A percentile compares a stretch with the other conserved stretches of the same genome.
Evolutionary conservation across 2,888 invertebrate species (phyloP).

Genomic region (Rhabditophanes sp.): DNA sequence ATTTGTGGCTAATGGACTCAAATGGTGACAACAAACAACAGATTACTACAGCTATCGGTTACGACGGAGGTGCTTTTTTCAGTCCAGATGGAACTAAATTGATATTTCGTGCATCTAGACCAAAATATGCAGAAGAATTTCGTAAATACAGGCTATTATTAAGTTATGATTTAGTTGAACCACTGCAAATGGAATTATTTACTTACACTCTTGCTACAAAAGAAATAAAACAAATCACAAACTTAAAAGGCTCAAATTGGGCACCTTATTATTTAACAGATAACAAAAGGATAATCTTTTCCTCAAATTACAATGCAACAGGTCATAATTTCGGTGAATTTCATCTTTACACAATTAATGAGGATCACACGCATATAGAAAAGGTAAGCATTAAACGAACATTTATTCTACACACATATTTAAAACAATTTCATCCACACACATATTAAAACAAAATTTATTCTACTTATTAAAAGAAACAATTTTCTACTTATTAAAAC

Average conservation of each 20-base stretch:
- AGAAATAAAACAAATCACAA: conserved; percentile 26
- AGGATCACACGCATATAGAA: conserved; percentile 28
- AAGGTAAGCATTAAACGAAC: no score
- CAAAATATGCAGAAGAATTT: conserved; percentile 22
- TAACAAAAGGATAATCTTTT: conserved; percentile 23
- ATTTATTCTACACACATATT: no score
- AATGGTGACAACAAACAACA: conserved; percentile 25
- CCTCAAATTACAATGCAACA: conserved; percentile 12
- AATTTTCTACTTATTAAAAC: no score
- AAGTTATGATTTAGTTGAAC: conserved; percentile 19
- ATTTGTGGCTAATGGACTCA: conserved; percentile 29
- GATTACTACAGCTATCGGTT: conserved; percentile 17
- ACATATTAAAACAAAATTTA: no score
- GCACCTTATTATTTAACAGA: conserved; percentile 36
- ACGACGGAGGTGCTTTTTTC: conserved; percentile 41
- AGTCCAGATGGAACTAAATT: conserved; percentile 32
- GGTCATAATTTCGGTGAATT: conserved; percentile 30
- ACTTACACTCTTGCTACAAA: conserved; percentile 23
- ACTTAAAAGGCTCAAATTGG: conserved; percentile 34
- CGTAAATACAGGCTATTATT: conserved; percentile 21
- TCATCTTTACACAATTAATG: conserved; percentile 25
- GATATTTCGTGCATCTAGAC: conserved; percentile 33
- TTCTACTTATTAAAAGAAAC: no score
- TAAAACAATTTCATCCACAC: no score
- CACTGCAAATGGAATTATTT: conserved; percentile 37